These are phyloP conservation scores for Mystacides longicornis DNA, from an alignment of 2,888 invertebrate genomes.

Conservation along the genomic window DNA sequence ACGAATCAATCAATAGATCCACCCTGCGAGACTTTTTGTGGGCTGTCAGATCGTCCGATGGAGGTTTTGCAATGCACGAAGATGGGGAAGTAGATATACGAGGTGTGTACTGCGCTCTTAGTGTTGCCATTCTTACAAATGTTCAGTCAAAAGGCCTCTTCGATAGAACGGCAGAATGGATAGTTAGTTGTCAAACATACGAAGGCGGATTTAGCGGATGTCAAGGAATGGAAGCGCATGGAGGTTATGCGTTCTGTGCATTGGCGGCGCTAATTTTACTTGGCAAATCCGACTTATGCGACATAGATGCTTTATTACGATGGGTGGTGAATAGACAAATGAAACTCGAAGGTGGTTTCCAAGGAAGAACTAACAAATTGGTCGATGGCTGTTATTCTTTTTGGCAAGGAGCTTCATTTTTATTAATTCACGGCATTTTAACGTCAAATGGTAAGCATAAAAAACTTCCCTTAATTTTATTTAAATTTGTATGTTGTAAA, in stretches of 20 bases:
- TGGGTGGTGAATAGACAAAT: conserved; percentile 92
- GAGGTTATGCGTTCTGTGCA: conserved; percentile 98
- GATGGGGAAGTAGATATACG: conserved; percentile 92
- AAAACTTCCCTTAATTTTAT: no score
- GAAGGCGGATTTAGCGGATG: conserved; percentile 97
- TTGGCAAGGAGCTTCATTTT: conserved; percentile 95
- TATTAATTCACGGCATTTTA: conserved; percentile 73
- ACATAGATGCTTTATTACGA: conserved; percentile 66
- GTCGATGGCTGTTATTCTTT: conserved; percentile 99
- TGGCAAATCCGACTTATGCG: conserved; percentile 64
- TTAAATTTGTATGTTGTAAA: no score
- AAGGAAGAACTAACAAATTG: conserved; percentile 95
- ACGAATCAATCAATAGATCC: conserved; percentile 74
- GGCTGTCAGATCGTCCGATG: conserved; percentile 71
- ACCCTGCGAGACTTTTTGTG: conserved; percentile 70
- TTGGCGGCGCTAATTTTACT: conserved; percentile 83
- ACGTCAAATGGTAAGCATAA: conserved; percentile 40
- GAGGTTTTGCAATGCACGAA: conserved; percentile 86
- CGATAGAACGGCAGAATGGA: conserved; percentile 85
- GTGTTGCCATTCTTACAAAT: conserved; percentile 81
- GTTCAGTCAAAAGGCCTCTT: conserved; percentile 70
- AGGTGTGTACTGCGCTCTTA: conserved; percentile 94
- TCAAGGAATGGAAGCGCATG: conserved; percentile 96
- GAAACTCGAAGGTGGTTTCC: conserved; percentile 92
- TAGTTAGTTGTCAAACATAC: conserved; percentile 92